Evolutionary conservation across 2,113 vertebrate species (phyloP), one percentile per base, ranked within the genome.

Genomic region (Periophthalmus modestus): DNA sequence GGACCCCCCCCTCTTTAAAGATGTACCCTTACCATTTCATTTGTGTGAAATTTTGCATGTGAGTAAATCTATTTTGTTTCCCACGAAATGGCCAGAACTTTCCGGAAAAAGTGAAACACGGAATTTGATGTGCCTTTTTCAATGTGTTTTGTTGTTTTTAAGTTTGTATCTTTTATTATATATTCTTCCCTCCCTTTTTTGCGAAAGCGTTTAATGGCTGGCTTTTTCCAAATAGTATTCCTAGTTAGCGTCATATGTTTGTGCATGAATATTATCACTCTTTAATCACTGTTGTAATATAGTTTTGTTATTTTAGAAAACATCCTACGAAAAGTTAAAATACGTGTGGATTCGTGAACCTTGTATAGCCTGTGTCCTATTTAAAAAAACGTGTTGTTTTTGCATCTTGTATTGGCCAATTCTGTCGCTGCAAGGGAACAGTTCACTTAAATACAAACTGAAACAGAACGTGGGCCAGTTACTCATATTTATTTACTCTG

Each of bases 201-300:
- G 57, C 59, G 34, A 39, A n/a, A 11, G 62, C 58, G 16, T 74
- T 48, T 52, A 33, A 73, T 72, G 72, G 81, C 82, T 74, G 84
- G 79, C 85, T 69, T 79, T 82, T 82, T 82, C 84, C 87, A 85
- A 85, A 84, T 86, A 68, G 47, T 89, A 87, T 81, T 69, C 67
- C 81, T 89, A 89, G 83, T 68, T 88, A 87, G 83, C 74, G 52
- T 83, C 87, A 90, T 88, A 82, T 79, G 82, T 91, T 88, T 86
- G 87, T 92, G 91, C 91, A 92, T 92, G 91, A 89, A 78, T 92
- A 89, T 91, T 92, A 91, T 91, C 85, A 81, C 84, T 84, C 88
- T 87, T 89, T 86, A 87, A 83, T 91, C 84, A 89, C 82, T 85
- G 84, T 89, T 91, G 91, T 91, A 92, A 87, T 87, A 91, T 89